Base-by-base conservation (phyloP, 1,140 invertebrate genomes). In the Myzus persicae region DNA sequence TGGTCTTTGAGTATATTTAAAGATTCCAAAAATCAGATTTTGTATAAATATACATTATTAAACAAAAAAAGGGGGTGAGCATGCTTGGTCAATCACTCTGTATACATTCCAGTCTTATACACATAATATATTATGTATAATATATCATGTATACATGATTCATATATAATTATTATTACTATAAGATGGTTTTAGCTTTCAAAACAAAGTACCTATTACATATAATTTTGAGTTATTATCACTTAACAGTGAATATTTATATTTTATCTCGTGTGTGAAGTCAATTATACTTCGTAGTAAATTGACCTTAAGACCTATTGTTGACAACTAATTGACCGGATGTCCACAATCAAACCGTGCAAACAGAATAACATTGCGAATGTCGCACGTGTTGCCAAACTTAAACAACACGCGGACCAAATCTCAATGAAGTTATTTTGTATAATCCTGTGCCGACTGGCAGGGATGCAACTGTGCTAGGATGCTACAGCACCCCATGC, bases 261-360 rank as follows among this genome's bases (percentile, higher is more conserved):
- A 11, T 76, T 14, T 18, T 44, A n/a, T n/a, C n/a, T n/a, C n/a
- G n/a, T 76, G 59, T 76, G 14, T 76, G 59, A 76, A 6, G n/a
- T 85, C 24, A 42, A 85, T n/a, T 85, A 85, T 44, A 24, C n/a
- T 42, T 85, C 24, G 84, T 42, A 85, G 40, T n/a, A 26, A 44
- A 85, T 85, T 85, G 84, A 85, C 40, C 84, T 85, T 44, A 31
- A 85, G 24, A 85, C 14, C 26, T 85, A 85, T 85, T 85, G 42
- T 85, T 44, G 40, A 40, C 40, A 8, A 85, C 26, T 85, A 85
- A 85, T 85, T 85, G 84, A 44, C 84, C 84, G 84, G 84, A 85
- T 46, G 31, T 42, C 42, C 26, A n/a, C n/a, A 85, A 85, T 85
- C 24, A 85, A 85, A 85, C 9, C 26, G 1, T 40, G 24, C 22